Evolutionary conservation across 2,113 vertebrate genomes (phyloP).

Genomic region (Daphoenositta chrysoptera): DNA sequence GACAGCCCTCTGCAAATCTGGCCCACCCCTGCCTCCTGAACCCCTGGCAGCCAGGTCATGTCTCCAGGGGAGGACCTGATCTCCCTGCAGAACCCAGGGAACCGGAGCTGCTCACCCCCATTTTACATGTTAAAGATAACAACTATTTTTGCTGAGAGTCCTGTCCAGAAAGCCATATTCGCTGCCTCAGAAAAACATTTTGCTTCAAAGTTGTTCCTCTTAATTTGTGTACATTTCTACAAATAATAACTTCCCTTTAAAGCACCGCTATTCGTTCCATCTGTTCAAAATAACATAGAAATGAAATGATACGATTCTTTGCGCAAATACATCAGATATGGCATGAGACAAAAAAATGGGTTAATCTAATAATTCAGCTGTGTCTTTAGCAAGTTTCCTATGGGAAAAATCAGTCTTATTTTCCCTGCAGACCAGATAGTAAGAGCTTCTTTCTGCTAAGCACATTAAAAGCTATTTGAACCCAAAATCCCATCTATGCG

Average conservation of each 20-base stretch:
- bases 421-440: slow-evolving; percentile 24
- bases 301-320: not conserved
- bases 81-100: not conserved
- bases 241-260: slow-evolving; percentile 20
- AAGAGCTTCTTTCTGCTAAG: slow-evolving; percentile 11
- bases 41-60: not conserved
- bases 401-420: slow-evolving; percentile 53
- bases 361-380: slow-evolving; percentile 41
- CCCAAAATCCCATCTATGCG: not conserved
- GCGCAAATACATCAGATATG: not conserved
- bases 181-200: not conserved
- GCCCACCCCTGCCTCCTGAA: not conserved
- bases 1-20: not conserved
- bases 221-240: slow-evolving; percentile 35
- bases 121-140: not conserved
- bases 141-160: not conserved
- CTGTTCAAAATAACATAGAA: slow-evolving; percentile 4
- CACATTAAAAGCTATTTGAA: slow-evolving; percentile 30
- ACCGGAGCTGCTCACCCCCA: not conserved
- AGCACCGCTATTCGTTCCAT: not conserved
- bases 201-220: not conserved
- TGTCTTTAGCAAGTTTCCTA: slow-evolving; percentile 39
- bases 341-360: not conserved
- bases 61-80: not conserved
- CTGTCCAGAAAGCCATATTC: not conserved